Percentiles rank a stretch among this genome's conserved stretches.
These are phyloP conservation scores for Tyto alba DNA, from an alignment of 2,113 vertebrate genomes.

Conservation along the genomic window DNA sequence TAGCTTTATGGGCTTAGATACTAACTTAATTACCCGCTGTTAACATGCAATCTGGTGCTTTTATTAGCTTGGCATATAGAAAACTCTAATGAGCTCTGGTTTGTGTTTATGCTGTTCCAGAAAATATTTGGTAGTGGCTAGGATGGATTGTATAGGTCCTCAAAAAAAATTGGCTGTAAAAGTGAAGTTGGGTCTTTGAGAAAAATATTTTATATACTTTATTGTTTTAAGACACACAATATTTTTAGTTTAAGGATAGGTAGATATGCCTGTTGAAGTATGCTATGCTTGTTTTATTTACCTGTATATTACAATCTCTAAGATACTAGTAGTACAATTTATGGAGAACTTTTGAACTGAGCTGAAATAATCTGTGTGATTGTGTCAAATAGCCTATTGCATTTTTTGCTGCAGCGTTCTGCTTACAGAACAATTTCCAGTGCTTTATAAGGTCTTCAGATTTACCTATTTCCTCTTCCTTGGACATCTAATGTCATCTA, in stretches of 20 bases:
- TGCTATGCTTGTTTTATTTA: not conserved
- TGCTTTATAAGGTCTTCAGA: not conserved
- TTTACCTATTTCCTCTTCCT: not conserved
- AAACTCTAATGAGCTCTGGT: not conserved
- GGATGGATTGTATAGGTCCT: no score
- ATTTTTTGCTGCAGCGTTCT: not conserved
- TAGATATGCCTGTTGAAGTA: not conserved
- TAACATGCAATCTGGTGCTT: not conserved
- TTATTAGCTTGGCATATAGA: not conserved
- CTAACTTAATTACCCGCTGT: not conserved
- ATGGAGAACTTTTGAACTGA: not conserved
- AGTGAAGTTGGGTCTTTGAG: not conserved
- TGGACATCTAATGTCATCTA: not conserved
- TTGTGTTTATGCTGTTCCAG: not conserved
- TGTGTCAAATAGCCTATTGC: not conserved
- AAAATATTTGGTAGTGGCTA: not conserved
- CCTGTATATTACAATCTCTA: not conserved
- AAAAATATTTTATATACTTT: not conserved
- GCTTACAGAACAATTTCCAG: not conserved
- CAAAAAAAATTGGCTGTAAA: not conserved
- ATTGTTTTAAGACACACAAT: not conserved
- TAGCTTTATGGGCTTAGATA: not conserved
- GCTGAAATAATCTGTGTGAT: not conserved
- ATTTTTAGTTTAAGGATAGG: not conserved
- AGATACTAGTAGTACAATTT: not conserved